These are phyloP conservation scores for Holocentrus rufus DNA, from an alignment of 2,797 vertebrate genomes.

Conservation along the genomic window DNA sequence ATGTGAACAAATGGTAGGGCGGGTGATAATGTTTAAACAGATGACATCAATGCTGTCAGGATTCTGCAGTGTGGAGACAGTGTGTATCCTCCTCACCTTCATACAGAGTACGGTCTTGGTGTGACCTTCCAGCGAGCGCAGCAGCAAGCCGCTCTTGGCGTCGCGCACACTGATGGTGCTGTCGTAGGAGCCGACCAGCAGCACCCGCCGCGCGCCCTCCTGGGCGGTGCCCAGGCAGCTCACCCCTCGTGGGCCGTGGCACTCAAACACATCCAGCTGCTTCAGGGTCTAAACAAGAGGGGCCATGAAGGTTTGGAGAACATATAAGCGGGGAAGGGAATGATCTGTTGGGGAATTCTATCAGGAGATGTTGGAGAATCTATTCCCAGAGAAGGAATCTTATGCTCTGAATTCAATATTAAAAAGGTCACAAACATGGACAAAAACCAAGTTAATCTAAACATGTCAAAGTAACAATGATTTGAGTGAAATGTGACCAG, in stretches of 20 bases:
- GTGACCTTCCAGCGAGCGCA: slow-evolving; percentile 92
- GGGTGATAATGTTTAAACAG: too few species aligned
- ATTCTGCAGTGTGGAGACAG: too few species aligned
- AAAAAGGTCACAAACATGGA: too few species aligned
- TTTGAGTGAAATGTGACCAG: too few species aligned
- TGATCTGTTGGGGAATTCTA: too few species aligned
- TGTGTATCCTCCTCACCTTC: slow-evolving; percentile 82
- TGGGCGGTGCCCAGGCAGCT: slow-evolving; percentile 94
- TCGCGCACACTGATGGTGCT: slow-evolving; percentile 95
- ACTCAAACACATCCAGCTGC: slow-evolving; percentile 91
- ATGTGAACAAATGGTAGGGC: too few species aligned
- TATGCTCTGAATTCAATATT: too few species aligned
- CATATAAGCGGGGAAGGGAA: not conserved
- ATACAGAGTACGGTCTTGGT: slow-evolving; percentile 96
- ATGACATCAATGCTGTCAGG: too few species aligned
- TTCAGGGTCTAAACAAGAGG: slow-evolving; percentile 84
- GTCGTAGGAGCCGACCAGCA: slow-evolving; percentile 97
- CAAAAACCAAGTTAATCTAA: too few species aligned
- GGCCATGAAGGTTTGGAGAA: not conserved
- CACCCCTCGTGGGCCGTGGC: slow-evolving; percentile 92
- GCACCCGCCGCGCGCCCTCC: slow-evolving; percentile 90
- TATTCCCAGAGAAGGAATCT: too few species aligned
- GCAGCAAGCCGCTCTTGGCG: slow-evolving; percentile 89
- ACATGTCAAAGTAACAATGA: not conserved
- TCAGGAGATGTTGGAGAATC: too few species aligned